Conservation (phyloP, 2,888 invertebrate species). For the Thelaira solivaga region DNA sequence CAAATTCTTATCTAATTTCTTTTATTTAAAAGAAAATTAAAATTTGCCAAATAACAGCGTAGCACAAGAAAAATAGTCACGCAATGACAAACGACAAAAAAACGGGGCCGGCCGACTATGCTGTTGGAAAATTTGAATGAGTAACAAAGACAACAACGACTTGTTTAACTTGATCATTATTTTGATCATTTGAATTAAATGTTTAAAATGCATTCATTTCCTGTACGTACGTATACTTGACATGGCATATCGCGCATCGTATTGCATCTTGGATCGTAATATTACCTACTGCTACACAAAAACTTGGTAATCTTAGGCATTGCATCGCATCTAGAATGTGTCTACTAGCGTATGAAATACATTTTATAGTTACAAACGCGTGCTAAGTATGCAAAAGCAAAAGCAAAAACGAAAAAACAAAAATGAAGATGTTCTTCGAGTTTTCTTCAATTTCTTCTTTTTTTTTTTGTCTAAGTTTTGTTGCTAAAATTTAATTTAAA, state of each 20-base stretch:
- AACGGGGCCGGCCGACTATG: constrained; percentile 13
- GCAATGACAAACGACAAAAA: constrained; percentile 31
- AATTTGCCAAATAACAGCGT: constrained; percentile 14
- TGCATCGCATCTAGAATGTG: constrained; percentile 28
- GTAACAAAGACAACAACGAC: constrained; percentile 22
- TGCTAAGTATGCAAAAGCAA: constrained; percentile 55
- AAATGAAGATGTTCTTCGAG: constrained; percentile 58
- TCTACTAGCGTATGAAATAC: constrained; percentile 17
- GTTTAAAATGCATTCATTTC: constrained; percentile 54
- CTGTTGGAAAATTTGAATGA: neutral
- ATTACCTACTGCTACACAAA: constrained; percentile 21
- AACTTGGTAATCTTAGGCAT: constrained; percentile 14
- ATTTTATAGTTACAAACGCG: constrained; percentile 36
- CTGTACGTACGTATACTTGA: constrained; percentile 46
- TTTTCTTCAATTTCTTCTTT: constrained; percentile 3
- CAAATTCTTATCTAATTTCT: constrained; percentile 48
- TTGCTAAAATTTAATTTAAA: constrained; percentile 47
- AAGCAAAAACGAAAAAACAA: too few relatives aligned
- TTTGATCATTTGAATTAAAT: constrained; percentile 56
- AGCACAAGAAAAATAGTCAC: constrained; percentile 28
- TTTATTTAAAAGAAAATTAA: constrained; percentile 17
- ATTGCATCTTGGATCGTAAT: constrained; percentile 25
- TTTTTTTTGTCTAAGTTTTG: neutral
- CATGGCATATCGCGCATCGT: constrained; percentile 17
- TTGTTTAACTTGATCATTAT: constrained; percentile 52